phyloP scores from a whole-genome alignment of 2,888 invertebrate genomes.

The Drosophila pegasa region DNA sequence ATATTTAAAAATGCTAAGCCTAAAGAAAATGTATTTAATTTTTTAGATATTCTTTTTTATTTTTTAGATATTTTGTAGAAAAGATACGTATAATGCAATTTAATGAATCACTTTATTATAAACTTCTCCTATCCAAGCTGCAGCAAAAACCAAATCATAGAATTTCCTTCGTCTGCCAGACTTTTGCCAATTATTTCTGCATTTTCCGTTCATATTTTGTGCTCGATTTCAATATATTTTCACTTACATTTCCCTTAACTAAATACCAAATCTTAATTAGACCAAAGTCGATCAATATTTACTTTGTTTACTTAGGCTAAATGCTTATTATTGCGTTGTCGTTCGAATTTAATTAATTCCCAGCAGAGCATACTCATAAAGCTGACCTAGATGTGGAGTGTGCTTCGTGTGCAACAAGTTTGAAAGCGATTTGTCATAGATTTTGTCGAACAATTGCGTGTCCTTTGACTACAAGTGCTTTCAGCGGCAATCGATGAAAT shows the following conservation, averaged over 20 bases:
- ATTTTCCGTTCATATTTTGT: background rate
- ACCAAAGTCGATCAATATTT: background rate
- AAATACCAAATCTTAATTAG: background rate
- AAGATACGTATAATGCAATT: too few species aligned
- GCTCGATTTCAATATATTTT: background rate
- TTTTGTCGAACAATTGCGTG: constrained; percentile 28
- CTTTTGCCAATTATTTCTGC: too few species aligned
- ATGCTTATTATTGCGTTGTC: constrained; percentile 1
- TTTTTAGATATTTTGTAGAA: too few species aligned
- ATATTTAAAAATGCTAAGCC: too few species aligned
- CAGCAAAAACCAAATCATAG: background rate
- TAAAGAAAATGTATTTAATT: too few species aligned
- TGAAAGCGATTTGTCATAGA: constrained; percentile 33
- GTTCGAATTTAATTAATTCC: constrained; percentile 15
- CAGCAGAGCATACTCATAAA: constrained; percentile 4
- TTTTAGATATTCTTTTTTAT: too few species aligned
- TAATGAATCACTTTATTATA: too few species aligned
- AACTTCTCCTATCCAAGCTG: too few species aligned
- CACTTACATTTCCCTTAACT: background rate
- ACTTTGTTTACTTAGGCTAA: background rate
- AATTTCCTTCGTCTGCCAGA: too few species aligned
- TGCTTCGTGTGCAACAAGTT: constrained; percentile 50
- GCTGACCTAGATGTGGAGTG: constrained; percentile 35
- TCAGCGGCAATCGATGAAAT: constrained; percentile 43
- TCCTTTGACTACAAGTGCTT: constrained; percentile 21